Evolutionary conservation across 2,113 vertebrate species (phyloP), one percentile per base, ranked within the genome.

Genomic region (Micronycteris hirsuta): DNA sequence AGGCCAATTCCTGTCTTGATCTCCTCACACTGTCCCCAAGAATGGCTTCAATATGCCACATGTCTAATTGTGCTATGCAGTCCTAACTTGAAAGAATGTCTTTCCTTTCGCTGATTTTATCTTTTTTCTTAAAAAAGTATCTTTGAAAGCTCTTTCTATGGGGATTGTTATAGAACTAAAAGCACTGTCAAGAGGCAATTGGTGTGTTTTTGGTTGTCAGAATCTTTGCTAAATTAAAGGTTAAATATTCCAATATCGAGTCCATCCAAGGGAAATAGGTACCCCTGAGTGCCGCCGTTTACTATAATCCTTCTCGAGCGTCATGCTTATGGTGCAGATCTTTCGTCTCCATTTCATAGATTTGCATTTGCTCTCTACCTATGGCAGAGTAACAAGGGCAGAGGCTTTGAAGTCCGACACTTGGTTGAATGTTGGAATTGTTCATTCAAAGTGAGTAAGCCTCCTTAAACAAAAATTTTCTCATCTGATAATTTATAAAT

Each of bases 191-290:
- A 97, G 70, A 90, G 28, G 24, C 56, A 65, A 8, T n/a, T 3
- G 10, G 33, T 26, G 20, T 45, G 73, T 56, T 93, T 89, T 85
- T 41, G 5, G n/a, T 76, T 43, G n/a, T 96, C 47, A 90, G 71
- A 77, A 15, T 33, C 33, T 92, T 70, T 83, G 65, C 4, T 90
- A 49, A 93, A 89, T 67, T 71, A 90, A 73, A 93, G 45, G 87
- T 92, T 86, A 92, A 93, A 36, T 73, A 31, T 78, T 77, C 52
- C 28, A 78, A 43, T 86, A 61, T 67, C n/a, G 67, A 43, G 20
- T 2, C 2, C 49, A 94, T 70, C 31, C 3, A 16, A 19, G 78
- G 56, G 36, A 76, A 83, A 56, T 43, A 45, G 13, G 31, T 49
- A 31, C 5, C 49, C 36, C 16, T 61, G 26, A 49, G 70, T 49